Evolutionary conservation across 2,888 invertebrate species (phyloP).

Genomic region (Mongoloraphidia duomilia): DNA sequence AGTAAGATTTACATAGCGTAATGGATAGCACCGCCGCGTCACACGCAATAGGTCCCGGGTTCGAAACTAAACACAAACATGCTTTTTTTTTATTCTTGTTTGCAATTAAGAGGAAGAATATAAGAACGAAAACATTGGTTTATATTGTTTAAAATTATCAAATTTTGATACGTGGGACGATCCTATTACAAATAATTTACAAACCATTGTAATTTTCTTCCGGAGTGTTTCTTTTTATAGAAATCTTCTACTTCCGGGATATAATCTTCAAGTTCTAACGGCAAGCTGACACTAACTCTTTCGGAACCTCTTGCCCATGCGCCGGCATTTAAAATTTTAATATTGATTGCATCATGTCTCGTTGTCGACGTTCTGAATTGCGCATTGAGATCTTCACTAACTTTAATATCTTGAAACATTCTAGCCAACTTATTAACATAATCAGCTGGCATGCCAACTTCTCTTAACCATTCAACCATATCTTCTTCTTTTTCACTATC

Average conservation of each 20-base stretch:
- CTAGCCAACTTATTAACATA: constrained; percentile 95
- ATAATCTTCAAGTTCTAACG: constrained; percentile 94
- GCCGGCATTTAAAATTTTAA: constrained; percentile 96
- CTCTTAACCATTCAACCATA: constrained; percentile 95
- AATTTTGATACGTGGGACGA: no score
- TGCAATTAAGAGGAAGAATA: no score
- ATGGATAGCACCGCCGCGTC: no score
- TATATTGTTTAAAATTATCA: no score
- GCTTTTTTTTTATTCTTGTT: no score
- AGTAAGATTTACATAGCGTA: no score
- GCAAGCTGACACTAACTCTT: constrained; percentile 87
- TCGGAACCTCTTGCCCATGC: constrained; percentile 97
- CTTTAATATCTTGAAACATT: constrained; percentile 98
- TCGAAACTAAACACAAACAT: no score
- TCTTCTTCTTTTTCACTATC: constrained; percentile 99
- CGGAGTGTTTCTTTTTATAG: constrained; percentile 94
- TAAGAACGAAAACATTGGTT: no score
- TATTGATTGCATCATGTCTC: constrained; percentile 80
- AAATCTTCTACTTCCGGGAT: constrained; percentile 99
- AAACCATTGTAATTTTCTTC: constrained; percentile 91
- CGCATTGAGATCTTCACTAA: constrained; percentile 87
- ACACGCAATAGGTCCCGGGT: no score
- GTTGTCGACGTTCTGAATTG: constrained; percentile 78
- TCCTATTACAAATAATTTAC: neutral
- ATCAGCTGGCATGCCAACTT: constrained; percentile 99